These are phyloP conservation scores for Onychostoma macrolepis DNA, from an alignment of 2,113 vertebrate genomes.

Conservation along the genomic window DNA sequence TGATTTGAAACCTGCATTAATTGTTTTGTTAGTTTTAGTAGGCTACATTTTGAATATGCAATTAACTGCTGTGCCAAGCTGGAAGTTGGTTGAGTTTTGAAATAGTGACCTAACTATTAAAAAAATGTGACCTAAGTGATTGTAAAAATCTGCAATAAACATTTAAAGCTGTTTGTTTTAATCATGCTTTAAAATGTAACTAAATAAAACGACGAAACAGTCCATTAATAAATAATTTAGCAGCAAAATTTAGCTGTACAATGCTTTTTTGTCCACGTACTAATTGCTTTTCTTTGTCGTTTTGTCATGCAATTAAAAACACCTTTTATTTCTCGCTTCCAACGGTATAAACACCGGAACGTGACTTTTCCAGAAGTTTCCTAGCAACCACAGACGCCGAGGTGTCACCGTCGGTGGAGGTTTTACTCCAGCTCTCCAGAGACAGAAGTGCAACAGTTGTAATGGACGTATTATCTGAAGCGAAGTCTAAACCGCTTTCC, in stretches of 20 bases:
- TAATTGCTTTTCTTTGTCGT: background rate
- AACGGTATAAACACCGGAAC: background rate
- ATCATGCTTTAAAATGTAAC: background rate
- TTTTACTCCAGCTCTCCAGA: background rate
- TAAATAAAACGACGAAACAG: too few relatives aligned
- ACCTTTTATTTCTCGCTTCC: background rate
- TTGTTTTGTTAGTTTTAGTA: too few relatives aligned
- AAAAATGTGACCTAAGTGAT: too few relatives aligned
- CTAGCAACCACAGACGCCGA: slow-evolving; percentile 61
- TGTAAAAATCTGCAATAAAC: background rate
- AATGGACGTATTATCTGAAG: slow-evolving; percentile 65
- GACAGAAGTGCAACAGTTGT: background rate
- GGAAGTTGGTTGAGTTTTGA: background rate
- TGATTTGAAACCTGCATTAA: too few relatives aligned
- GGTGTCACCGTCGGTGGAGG: background rate
- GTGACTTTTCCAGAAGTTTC: slow-evolving; percentile 45
- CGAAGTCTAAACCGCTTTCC: slow-evolving; percentile 55
- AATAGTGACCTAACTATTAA: background rate
- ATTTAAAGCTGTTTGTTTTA: background rate
- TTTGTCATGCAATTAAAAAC: background rate
- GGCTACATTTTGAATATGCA: too few relatives aligned
- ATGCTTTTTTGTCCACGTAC: background rate
- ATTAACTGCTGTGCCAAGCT: too few relatives aligned
- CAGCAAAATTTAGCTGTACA: background rate
- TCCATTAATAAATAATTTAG: background rate